A percentile compares a stretch with the other conserved stretches of the same genome.
phyloP scores from a whole-genome alignment of 1,140 invertebrate genomes.

The Littorina saxatilis region DNA sequence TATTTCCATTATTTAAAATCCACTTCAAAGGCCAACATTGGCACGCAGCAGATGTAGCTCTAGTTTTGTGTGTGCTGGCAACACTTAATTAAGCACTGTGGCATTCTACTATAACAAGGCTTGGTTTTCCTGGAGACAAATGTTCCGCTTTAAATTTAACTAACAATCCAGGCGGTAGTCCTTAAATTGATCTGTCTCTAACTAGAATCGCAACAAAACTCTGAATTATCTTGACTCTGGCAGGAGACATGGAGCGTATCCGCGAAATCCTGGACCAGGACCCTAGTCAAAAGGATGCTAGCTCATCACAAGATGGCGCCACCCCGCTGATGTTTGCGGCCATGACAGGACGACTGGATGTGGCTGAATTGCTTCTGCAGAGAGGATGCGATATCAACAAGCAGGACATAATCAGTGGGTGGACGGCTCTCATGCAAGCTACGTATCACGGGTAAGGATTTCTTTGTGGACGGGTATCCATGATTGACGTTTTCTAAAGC shows the following conservation, averaged over 20 bases:
- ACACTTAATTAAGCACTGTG: too few species aligned
- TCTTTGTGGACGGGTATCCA: not conserved
- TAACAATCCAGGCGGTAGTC: too few species aligned
- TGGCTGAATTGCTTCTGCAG: conserved; percentile 71
- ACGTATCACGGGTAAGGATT: conserved; percentile 75
- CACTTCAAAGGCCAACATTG: too few species aligned
- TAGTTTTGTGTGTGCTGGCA: too few species aligned
- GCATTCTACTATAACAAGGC: too few species aligned
- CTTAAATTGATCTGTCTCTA: too few species aligned
- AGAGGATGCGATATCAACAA: conserved; percentile 74
- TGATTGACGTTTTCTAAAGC: not conserved
- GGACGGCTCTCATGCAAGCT: conserved; percentile 77
- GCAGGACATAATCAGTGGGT: conserved; percentile 75
- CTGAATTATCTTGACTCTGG: too few species aligned
- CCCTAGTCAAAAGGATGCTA: conserved; percentile 69
- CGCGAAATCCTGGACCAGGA: conserved; percentile 70
- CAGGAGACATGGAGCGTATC: conserved; percentile 70
- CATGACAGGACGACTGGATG: conserved; percentile 74
- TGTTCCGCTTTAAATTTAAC: too few species aligned
- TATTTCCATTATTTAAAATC: too few species aligned
- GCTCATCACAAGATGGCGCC: conserved; percentile 73
- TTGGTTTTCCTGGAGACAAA: too few species aligned
- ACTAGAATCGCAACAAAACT: too few species aligned
- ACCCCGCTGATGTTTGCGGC: conserved; percentile 76
- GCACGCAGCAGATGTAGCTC: too few species aligned